Base-by-base conservation (phyloP, 2,113 vertebrate genomes). In the Prunella fulvescens region DNA sequence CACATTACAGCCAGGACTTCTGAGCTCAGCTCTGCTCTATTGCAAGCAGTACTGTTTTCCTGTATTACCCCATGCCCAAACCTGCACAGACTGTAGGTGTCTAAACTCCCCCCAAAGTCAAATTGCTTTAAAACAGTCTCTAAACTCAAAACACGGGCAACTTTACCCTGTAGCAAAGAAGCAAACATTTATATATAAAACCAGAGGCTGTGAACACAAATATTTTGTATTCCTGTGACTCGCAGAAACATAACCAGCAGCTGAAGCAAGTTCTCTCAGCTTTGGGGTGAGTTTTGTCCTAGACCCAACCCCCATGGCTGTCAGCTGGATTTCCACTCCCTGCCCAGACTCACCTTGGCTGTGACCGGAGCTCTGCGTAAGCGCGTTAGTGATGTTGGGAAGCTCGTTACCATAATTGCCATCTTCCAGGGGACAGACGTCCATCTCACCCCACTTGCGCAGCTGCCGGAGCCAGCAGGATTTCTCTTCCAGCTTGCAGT, bases 401-500 rank as follows among this genome's bases (percentile, higher is more conserved):
- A 99, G 98, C 97, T 99, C 99, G 23, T 99, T 99, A 87, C 99
- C 99, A 1, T 99, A 99, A 98, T 99, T 99, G 56, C 99, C 99
- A 40, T 99, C 99, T 97, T 99, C 99, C 93, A 99, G 97, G 17
- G 99, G 99, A 96, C 99, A 99, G 67, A 99, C 97, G 51, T 99
- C 99, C 98, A 99, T 99, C 98, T 99, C 99, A 0, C 98, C 98
- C 99, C 99, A 99, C 81, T 99, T 99, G 96, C 98, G 99, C 87
- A 99, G 98, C 94, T 99, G 99, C 96, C 98, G 98, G 42, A 99
- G 98, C 99, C 99, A 99, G 96, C 98, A 97, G 83, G 97, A 98
- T 96, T 99, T 99, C 97, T 99, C 99, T 72, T 99, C 99, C 72
- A 99, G 98, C 97, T 99, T 99, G 96, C 99, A 99, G 97, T 99